Conservation (phyloP, 2,797 vertebrate genomes). For the Poeciliopsis gracilis region DNA sequence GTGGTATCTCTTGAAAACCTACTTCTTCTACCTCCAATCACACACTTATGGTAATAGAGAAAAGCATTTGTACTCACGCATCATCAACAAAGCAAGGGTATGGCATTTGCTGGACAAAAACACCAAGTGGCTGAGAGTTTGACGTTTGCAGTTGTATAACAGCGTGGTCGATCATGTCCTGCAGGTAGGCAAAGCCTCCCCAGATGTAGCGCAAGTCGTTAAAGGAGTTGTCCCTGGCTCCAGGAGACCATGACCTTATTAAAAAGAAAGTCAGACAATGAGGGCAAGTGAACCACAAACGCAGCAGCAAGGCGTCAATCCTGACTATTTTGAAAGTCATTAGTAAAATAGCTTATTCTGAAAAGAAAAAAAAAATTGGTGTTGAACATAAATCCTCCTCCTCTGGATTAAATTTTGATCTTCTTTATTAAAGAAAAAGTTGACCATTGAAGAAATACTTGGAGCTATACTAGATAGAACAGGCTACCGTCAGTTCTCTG, state of each 20-base stretch:
- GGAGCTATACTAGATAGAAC: not conserved
- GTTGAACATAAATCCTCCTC: not conserved
- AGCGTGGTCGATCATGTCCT: slow-evolving; percentile 93
- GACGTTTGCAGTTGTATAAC: slow-evolving; percentile 86
- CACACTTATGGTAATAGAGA: slow-evolving; percentile 16
- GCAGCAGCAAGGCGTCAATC: slow-evolving; percentile 26
- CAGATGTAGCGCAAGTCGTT: slow-evolving; percentile 93
- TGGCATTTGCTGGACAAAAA: slow-evolving; percentile 96
- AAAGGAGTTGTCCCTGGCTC: slow-evolving; percentile 89
- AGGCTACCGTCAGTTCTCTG: no score
- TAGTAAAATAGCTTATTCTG: not conserved
- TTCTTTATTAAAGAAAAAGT: not conserved
- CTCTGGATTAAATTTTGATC: not conserved
- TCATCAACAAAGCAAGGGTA: slow-evolving; percentile 96
- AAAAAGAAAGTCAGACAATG: slow-evolving; percentile 66
- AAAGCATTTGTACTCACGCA: slow-evolving; percentile 81
- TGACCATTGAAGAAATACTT: not conserved
- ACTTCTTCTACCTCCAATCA: slow-evolving; percentile 41
- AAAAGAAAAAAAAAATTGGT: not conserved
- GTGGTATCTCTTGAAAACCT: slow-evolving; percentile 36
- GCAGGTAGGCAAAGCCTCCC: slow-evolving; percentile 95
- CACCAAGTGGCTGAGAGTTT: slow-evolving; percentile 84
- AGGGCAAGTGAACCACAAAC: slow-evolving; percentile 44
- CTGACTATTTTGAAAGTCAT: slow-evolving; percentile 30
- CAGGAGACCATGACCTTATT: slow-evolving; percentile 92